Evolutionary conservation across 2,888 invertebrate genomes (phyloP), one percentile per base, ranked within the genome.

Genomic region (Lasiommata megera): DNA sequence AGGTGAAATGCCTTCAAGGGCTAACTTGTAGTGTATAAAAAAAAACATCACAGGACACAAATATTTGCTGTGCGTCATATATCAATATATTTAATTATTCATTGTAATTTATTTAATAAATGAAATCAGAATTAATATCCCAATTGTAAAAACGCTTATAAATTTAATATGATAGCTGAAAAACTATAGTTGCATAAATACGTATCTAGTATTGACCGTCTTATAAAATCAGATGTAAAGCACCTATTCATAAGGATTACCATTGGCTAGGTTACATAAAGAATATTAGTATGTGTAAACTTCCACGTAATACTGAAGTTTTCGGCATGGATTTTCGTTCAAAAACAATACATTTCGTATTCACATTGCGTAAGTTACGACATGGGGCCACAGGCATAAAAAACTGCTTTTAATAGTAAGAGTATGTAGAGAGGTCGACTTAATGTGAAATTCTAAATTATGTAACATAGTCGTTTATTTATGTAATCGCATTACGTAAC

Each of bases 291-390:
- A 34, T 34, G 9, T 34, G 34, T 34, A 17, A 9, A 17, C 34
- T 17, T 37, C 12, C 18, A 50, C 48, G 37, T 37, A 12, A 50
- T 23, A 50, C 14, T 18, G 11, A 50, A 5, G 23, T 23, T 50
- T 50, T 36, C 23, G 6, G 7, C 36, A 47, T 36, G 17, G 36
- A 51, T 56, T 56, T 51, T 44, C 18, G 28, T 41, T 14, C 29
- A 43, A 50, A 36, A 37, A 34, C 34, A 50, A 48, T 40, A 59
- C 23, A 52, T 55, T 59, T 40, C 31, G 40, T 47, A 57, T 61
- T 57, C 54, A 29, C 29, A 57, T 61, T 57, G 36, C 46, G 54
- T 61, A 46, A 54, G 9, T 54, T 57, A 52, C 36, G 46, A 31
- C 46, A 51, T 53, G 34, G 54, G 31, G 54, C 36, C 50, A 56